These are phyloP conservation scores for Grus americana DNA, from an alignment of 2,113 vertebrate genomes.

Conservation along the genomic window DNA sequence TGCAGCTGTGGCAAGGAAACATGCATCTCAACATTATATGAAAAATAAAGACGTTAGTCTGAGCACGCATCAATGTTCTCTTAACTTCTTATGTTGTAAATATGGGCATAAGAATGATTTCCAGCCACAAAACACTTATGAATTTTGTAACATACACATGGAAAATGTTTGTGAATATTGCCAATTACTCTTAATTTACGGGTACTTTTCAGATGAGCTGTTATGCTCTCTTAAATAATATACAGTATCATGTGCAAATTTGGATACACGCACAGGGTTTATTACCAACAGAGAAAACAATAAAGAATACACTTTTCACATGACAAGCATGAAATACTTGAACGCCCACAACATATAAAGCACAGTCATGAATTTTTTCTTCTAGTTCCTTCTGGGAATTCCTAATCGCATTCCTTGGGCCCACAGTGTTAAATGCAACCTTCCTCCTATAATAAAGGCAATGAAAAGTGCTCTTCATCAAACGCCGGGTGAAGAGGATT, in stretches of 20 bases:
- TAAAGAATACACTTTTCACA: not conserved
- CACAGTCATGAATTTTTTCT: not conserved
- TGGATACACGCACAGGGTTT: not conserved
- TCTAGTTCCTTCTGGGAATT: not conserved
- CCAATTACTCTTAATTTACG: slow-evolving; percentile 2
- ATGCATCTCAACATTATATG: not conserved
- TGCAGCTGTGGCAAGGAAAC: not conserved
- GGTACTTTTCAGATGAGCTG: not conserved
- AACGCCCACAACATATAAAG: not conserved
- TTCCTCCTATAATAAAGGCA: not conserved
- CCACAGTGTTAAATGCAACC: not conserved
- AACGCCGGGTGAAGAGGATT: not conserved
- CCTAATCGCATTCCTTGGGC: not conserved
- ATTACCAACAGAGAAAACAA: not conserved
- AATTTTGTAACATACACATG: not conserved
- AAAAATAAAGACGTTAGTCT: not conserved
- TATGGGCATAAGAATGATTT: not conserved
- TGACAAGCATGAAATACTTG: not conserved
- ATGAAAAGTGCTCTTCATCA: slow-evolving; percentile 1
- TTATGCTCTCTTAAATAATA: slow-evolving; percentile 21
- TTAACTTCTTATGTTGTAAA: not conserved
- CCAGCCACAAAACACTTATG: not conserved
- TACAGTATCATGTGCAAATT: not conserved
- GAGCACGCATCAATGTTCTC: not conserved
- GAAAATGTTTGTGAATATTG: not conserved